Base-by-base conservation (phyloP, 1,140 invertebrate genomes). In the Anoplolepis gracilipes region DNA sequence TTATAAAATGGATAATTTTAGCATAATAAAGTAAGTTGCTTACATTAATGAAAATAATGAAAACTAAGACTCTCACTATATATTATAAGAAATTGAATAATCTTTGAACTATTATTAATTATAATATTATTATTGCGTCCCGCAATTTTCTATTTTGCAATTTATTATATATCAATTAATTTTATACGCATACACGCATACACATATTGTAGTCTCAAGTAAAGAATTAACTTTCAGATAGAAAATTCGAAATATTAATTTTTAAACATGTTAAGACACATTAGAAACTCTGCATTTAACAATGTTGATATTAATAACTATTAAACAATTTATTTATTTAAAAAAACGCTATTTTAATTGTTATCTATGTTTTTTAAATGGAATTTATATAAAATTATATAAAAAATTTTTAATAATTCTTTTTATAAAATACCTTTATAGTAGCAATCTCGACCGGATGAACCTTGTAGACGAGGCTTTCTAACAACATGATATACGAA, bases 401-500 rank as follows among this genome's bases (percentile, higher is more conserved):
- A 33, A 57, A 19, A 39, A 0, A 16, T 19, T 11, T 2, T 42
- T 33, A 25, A 72, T 61, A 22, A 82, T 46, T 59, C 53, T 59
- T 59, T 49, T 59, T 81, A 25, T 72, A 59, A 59, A 73, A 59
- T 42, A 46, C 10, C 19, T 82, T 53, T 53, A 5, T 33, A 36
- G 36, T 59, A 42, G 19, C 25, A 46, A 36, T 72, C 28, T 82
- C 25, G 46, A 73, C 78, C 78, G 67, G 78, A 82, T 82, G 67
- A 59, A 72, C 36, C 19, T 10, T 53, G 16, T 72, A 72, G 7
- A 70, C 30, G 65, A 81, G 36, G 22, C 25, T 13, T 46, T 46
- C 42, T 72, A 72, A 72, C 78, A 72, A 36, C 53, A 13, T 82
- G 28, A 25, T 84, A 86, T 90, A 87, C 62, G 75, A 59, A 87